These are phyloP conservation scores for Drosophila quinaria DNA, from an alignment of 2,888 invertebrate species.

Conservation along the genomic window DNA sequence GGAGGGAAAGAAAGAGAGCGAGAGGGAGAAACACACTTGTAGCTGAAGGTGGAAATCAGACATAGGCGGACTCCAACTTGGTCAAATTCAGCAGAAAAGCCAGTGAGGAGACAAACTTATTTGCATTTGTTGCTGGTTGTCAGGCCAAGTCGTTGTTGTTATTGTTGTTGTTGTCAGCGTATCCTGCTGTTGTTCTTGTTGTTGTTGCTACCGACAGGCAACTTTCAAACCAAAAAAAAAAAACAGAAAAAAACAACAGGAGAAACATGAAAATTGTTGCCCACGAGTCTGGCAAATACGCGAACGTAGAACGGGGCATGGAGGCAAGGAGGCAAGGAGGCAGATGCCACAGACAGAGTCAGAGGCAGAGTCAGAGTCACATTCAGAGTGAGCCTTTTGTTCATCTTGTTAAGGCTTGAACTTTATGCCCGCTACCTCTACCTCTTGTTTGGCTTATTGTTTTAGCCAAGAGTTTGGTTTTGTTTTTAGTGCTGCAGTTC, in stretches of 20 bases:
- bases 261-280: slow-evolving; percentile 81
- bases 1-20: slow-evolving; percentile 4
- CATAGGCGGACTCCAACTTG: slow-evolving; percentile 44
- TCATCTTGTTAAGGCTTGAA: slow-evolving; percentile 79
- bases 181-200: slow-evolving; percentile 21
- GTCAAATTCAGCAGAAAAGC: slow-evolving; percentile 71
- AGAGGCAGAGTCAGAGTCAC: slow-evolving; percentile 11
- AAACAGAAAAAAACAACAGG: slow-evolving; percentile 14
- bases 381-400: slow-evolving; percentile 61
- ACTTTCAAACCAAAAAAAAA: slow-evolving; percentile 23
- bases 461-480: slow-evolving; percentile 45
- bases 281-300: slow-evolving; percentile 81
- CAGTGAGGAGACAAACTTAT: slow-evolving; percentile 65
- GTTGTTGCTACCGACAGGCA: slow-evolving; percentile 68
- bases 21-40: slow-evolving; percentile 10
- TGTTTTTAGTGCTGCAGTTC: slow-evolving; percentile 69
- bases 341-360: slow-evolving; percentile 17
- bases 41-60: slow-evolving; percentile 58
- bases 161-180: slow-evolving; percentile 47
- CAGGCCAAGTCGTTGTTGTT: slow-evolving; percentile 33
- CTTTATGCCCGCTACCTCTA: slow-evolving; percentile 69
- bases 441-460: slow-evolving; percentile 65
- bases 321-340: slow-evolving; percentile 15
- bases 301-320: slow-evolving; percentile 13
- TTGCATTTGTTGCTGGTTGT: slow-evolving; percentile 63